These are phyloP conservation scores for Phaenicophaeus curvirostris DNA, from an alignment of 2,797 vertebrate genomes.

Conservation along the genomic window DNA sequence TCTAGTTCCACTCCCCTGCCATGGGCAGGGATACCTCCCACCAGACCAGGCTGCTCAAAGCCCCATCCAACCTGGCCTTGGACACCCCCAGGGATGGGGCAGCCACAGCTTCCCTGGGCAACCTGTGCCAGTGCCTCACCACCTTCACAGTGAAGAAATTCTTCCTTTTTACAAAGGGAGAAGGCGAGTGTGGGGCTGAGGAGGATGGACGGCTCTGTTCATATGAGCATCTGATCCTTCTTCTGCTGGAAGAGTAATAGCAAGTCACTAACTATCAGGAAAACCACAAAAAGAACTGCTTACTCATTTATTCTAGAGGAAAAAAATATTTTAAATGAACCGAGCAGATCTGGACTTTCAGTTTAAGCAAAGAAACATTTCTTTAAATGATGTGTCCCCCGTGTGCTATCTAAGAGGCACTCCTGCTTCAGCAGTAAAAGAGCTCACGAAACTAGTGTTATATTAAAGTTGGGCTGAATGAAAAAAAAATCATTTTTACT, in stretches of 20 bases:
- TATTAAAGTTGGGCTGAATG: neutral
- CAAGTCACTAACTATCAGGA: constrained; percentile 24
- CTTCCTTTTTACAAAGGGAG: neutral
- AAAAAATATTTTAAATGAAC: constrained; percentile 52
- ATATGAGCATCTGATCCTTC: neutral
- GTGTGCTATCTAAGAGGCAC: constrained; percentile 52
- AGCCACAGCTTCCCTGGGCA: no score
- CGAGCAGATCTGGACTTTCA: constrained; percentile 61
- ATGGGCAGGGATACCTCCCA: no score
- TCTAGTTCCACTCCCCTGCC: no score
- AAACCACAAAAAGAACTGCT: constrained; percentile 59
- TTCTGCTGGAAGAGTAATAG: constrained; percentile 40
- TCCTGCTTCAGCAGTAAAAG: neutral
- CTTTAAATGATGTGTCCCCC: constrained; percentile 65
- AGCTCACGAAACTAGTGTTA: constrained; percentile 2
- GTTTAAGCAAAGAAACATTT: constrained; percentile 61
- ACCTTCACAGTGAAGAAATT: no score
- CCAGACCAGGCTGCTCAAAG: no score
- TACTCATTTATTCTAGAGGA: constrained; percentile 35
- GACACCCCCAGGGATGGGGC: no score
- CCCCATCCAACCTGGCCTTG: no score
- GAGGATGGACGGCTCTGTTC: constrained; percentile 28
- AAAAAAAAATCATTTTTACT: constrained; percentile 43
- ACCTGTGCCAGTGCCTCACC: no score
- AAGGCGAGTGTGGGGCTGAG: neutral